Evolutionary conservation across 2,113 vertebrate genomes (phyloP), one percentile per base, ranked within the genome.

Genomic region (Poecile atricapillus): DNA sequence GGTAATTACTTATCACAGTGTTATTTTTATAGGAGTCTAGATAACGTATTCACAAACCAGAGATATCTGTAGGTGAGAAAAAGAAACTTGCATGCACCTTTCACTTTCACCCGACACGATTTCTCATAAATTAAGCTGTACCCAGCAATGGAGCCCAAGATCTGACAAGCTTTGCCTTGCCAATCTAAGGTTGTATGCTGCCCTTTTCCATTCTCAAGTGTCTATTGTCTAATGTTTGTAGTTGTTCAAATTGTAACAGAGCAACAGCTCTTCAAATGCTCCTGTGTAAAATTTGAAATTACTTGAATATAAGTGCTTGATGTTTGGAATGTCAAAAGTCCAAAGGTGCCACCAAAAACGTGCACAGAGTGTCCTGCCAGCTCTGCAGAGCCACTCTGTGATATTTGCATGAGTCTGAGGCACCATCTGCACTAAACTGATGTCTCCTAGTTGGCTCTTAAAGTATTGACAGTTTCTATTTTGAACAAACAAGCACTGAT

Each of bases 121-220:
- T 97, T 97, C 96, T 88, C 8, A 93, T 93, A 97, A 97, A 97
- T 92, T 90, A 94, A 47, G 83, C 92, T 39, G 33, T 95, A 88
- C 84, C 93, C 6, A 43, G 90, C 86, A 97, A 11, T 7, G 1
- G 27, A 80, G 80, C 46, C 16, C 3, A 2, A 53, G 43, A 23
- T 65, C 37, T 50, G 52, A n/a, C 0, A 4, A 73, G 39, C 22
- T 95, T 93, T 94, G 89, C n/a, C 39, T 86, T 93, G 93, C 85
- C 90, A 94, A 95, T 90, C 35, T 1, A 14, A 71, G 58, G n/a
- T 65, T 1, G 0, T 11, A 30, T 27, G 9, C n/a, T 6, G 3
- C 60, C 59, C 53, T 84, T 64, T 84, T 68, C 83, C 0, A 0
- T 44, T 92, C 37, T 68, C 5, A 88, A 49, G 31, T 37, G 15